Evolutionary conservation across 30 jellyfish, hydroid and myxozoan genomes (phyloP), one percentile per base, ranked within the genome.

Genomic region (Sanderia malayensis): DNA sequence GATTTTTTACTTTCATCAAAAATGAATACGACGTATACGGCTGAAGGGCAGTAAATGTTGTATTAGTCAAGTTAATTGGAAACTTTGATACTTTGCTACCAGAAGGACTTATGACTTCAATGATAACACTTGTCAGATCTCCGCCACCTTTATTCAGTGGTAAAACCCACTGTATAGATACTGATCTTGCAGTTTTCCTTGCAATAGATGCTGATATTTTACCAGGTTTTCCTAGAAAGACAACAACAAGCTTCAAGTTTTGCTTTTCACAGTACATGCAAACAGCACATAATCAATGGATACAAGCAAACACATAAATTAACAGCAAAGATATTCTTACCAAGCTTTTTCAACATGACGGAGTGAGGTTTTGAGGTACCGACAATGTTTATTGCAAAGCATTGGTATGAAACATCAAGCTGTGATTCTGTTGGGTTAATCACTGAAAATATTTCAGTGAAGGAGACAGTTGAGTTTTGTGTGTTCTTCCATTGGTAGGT

Each of bases 401-500:
- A 89, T 44, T 18, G 31, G 71, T 89, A 89, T 8, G 72, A 61
- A 29, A 62, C 57, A 24, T 94, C 97, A 58, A 82, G 85, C 18
- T 74, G 70, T 19, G 52, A 78, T 10, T 25, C 52, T 8, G 63
- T 44, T 4, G 97, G 97, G 46, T 69, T 69, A 10, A 21, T 58
- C 27, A 89, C 26, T 22, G 71, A 6, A 62, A 31, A 82, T 0
- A 80, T 28, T 0, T 78, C n/a, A 1, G 46, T 28, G 21, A 11
- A 25, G 7, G 88, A 63, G 52, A 81, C 89, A 64, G 2, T 30
- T 18, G 1, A 6, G 62, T 81, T 76, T 9, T 15, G 25, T 22
- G 92, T 53, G 32, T 73, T 66, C 71, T 61, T 62, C 97, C 97
- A 89, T 29, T 49, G 62, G 46, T 74, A 89, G 4, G 73, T 27